Evolutionary conservation across 2,888 invertebrate species (phyloP).

Genomic region (Cheiracanthium punctorium): DNA sequence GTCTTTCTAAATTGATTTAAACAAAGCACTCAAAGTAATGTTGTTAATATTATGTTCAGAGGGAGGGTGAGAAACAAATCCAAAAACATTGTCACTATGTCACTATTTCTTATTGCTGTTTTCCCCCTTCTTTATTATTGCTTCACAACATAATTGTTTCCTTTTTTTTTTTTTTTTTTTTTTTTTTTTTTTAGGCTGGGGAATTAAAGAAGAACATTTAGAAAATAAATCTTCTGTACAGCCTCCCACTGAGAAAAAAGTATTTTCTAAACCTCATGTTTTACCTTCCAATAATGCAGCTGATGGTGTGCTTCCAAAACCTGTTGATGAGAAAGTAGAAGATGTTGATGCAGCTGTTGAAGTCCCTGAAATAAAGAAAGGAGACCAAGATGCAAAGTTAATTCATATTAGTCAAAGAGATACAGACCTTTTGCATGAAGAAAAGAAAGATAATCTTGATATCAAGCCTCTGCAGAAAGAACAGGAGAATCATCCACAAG

Average conservation of each 20-base stretch:
- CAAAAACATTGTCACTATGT: too few relatives aligned
- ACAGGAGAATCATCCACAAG: constrained; percentile 54
- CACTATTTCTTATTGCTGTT: too few relatives aligned
- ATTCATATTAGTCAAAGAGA: constrained; percentile 21
- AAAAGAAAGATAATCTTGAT: constrained; percentile 8
- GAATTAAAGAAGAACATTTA: background rate
- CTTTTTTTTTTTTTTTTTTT: background rate
- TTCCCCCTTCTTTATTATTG: too few relatives aligned
- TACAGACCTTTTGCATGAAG: constrained; percentile 3
- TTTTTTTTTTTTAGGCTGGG: background rate
- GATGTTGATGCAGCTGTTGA: constrained; percentile 50
- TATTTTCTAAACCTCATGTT: constrained; percentile 35
- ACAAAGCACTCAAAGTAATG: too few relatives aligned
- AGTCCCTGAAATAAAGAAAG: constrained; percentile 27
- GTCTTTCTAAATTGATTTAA: too few relatives aligned
- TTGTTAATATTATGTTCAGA: too few relatives aligned
- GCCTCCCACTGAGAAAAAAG: background rate
- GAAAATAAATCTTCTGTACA: background rate
- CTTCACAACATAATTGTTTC: too few relatives aligned
- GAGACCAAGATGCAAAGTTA: background rate
- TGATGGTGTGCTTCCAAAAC: constrained; percentile 59
- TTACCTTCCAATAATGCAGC: constrained; percentile 27
- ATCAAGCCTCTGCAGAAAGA: background rate
- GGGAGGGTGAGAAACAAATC: too few relatives aligned
- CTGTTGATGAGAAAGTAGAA: constrained; percentile 31